A percentile compares a stretch with the other conserved stretches of the same genome.
Evolutionary conservation across 2,888 invertebrate genomes (phyloP).

Genomic region (Chirona hameri): DNA sequence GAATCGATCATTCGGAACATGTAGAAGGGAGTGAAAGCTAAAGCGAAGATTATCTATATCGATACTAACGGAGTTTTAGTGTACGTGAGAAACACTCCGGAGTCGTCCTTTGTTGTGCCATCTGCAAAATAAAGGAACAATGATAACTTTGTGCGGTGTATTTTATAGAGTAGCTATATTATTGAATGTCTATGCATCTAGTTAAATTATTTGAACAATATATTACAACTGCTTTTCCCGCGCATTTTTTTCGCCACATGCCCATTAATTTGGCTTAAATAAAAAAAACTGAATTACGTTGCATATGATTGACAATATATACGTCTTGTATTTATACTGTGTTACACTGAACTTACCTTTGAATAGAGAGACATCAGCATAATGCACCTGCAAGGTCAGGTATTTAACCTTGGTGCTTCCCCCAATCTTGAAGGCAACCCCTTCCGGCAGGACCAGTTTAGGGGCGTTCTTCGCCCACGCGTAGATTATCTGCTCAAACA

Average conservation of each 20-base stretch:
- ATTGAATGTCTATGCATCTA: no score
- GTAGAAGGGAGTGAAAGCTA: background rate
- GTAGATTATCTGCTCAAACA: conserved; percentile 70
- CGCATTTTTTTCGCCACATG: no score
- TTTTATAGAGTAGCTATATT: no score
- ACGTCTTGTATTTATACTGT: no score
- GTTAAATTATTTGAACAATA: no score
- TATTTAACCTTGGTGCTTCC: conserved; percentile 76
- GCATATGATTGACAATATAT: no score
- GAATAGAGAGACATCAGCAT: conserved; percentile 62
- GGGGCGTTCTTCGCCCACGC: conserved; percentile 95
- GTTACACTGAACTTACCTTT: conserved; percentile 32
- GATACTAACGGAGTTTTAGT: conserved; percentile 57
- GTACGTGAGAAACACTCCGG: conserved; percentile 76
- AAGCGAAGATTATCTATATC: background rate
- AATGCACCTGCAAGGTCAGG: conserved; percentile 90
- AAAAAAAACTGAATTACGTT: no score
- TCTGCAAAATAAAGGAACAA: background rate
- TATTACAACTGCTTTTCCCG: no score
- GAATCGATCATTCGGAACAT: no score
- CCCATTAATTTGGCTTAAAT: no score
- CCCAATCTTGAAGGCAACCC: conserved; percentile 91
- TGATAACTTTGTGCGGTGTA: no score
- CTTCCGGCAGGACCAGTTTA: conserved; percentile 69
- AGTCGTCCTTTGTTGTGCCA: conserved; percentile 59